Evolutionary conservation across 2,888 invertebrate species (phyloP), one percentile per base, ranked within the genome.

Genomic region (Clivina fossor): DNA sequence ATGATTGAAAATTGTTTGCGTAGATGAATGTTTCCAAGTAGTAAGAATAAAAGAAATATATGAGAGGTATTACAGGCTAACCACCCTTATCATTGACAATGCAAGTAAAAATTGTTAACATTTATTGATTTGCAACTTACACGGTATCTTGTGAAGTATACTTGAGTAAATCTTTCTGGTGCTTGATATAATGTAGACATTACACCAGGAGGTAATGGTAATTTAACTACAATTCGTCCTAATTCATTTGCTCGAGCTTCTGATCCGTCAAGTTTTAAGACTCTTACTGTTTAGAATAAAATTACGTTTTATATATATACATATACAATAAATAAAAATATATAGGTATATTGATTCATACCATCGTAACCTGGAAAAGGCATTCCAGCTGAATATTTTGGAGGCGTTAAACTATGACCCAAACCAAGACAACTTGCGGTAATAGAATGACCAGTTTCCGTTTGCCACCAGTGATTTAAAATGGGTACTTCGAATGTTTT

Each of bases 381-480:
- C 71, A 90, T 83, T 0, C 96, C 96, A 0, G 92, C 86, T 1
- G 88, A 85, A 64, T 84, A 84, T 61, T 80, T 81, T 0, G 90
- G 91, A 0, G 90, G 88, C 58, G 80, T 78, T 1, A 82, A 76
- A 66, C 78, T 84, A 32, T 88, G 83, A 0, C 83, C 85, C 33
- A 90, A 82, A 0, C 92, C 94, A 5, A 89, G 68, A 67, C 91
- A 91, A 0, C 88, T 84, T 0, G 92, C 88, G 0, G 93, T 91
- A 54, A 96, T 89, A 0, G 93, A 86, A 58, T 92, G 91, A 0
- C 95, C 95, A 0, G 92, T 90, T 75, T 96, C 96, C 1, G 96
- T 95, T 76, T 96, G 96, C 95, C 96, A 96, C 94, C 94, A 96
- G 72, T 96, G 90, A 71, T 96, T 95, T 48, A 93, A 71, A 2